Base-by-base conservation (phyloP, 2,888 invertebrate species). In the Parnassius orleans region DNA sequence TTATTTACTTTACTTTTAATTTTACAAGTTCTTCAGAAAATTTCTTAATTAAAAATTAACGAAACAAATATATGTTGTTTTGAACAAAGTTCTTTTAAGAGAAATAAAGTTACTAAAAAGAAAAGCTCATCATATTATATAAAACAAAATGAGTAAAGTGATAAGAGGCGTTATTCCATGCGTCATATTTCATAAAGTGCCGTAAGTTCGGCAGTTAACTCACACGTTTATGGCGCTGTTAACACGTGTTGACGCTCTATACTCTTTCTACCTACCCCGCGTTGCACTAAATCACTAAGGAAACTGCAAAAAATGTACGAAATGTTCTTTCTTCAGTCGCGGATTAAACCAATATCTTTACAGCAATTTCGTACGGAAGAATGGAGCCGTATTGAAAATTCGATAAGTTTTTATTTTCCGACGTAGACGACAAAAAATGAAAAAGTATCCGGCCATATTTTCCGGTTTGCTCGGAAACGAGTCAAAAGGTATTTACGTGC, bases 151-250 rank as follows among this genome's bases (percentile, higher is more conserved):
- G 78, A 79, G 73, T 73, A 69, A 73, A 74, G 72, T 79, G 83
- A 83, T 87, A 89, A 87, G 83, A 82, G 81, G 74, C 76, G 83
- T 79, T 82, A 72, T 80, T 82, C 79, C 79, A 79, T 75, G 87
- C 87, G 87, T 86, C 88, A 89, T 91, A 90, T 90, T 90, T 91
- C 78, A 91, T 83, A 81, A 87, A 89, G 82, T 83, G 86, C 88
- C 87, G 80, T 83, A 91, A 90, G 87, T 90, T 90, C 74, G 83
- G 89, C 90, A 87, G 90, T 90, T 90, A 89, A 83, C 84, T 79
- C 76, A 76, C 80, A 78, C 80, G 81, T 86, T 89, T 89, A 90
- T 89, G 82, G 86, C 81, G 78, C 78, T 87, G 89, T 90, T 90
- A 90, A 90, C 90, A 91, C 90, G 87, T 90, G 90, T 85, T 87